Evolutionary conservation across 2,113 vertebrate species (phyloP).

Genomic region (Platycercus adscitus): DNA sequence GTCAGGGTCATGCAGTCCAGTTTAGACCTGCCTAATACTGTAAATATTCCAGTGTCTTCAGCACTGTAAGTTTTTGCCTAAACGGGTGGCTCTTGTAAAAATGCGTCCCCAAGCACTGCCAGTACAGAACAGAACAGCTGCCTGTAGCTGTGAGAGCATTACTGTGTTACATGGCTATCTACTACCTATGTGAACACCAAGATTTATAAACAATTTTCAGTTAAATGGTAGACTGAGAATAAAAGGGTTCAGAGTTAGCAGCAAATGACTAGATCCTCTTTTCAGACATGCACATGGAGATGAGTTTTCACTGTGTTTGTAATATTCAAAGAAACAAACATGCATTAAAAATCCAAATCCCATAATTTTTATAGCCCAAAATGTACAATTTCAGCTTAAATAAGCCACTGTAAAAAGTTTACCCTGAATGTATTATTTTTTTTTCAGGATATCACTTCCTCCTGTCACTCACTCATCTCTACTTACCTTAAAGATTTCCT

Average conservation of each 20-base stretch:
- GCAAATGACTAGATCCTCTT: neutral
- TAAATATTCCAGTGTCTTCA: neutral
- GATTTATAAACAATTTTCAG: neutral
- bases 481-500: neutral
- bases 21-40: neutral
- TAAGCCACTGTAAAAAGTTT: neutral
- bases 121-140: neutral
- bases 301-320: neutral
- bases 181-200: neutral
- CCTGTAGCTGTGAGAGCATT: neutral
- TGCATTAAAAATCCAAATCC: neutral
- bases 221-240: neutral
- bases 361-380: neutral
- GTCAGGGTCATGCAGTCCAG: neutral
- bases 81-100: neutral
- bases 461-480: neutral
- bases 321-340: neutral
- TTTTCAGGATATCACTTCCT: neutral
- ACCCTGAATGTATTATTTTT: neutral
- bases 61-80: neutral
- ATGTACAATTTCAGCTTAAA: neutral
- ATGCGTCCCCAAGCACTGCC: neutral
- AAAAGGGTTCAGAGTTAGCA: neutral
- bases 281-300: neutral
- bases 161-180: neutral